phyloP scores from a whole-genome alignment of 2,113 vertebrate genomes.

The Corydoras maculifer region DNA sequence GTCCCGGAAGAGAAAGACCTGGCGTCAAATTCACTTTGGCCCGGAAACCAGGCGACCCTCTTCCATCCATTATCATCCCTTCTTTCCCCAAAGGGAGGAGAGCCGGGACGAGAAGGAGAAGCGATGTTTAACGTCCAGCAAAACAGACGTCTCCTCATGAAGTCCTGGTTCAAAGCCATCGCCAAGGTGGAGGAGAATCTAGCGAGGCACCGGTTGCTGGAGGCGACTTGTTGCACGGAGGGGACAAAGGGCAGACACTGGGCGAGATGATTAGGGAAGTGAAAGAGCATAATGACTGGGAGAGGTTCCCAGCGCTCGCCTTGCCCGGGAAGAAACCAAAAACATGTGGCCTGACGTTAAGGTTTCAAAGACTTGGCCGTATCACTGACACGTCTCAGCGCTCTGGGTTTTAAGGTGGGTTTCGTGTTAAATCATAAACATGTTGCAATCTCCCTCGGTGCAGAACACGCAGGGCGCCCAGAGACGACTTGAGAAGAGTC shows the following conservation, averaged over 20 bases:
- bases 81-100: conserved; percentile 35
- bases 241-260: conserved; percentile 64
- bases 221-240: conserved; percentile 40
- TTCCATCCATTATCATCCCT: conserved; percentile 52
- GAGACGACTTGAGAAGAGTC: too few relatives aligned
- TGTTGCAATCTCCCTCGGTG: conserved; percentile 38
- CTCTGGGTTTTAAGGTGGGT: conserved; percentile 31
- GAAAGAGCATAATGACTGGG: conserved; percentile 68
- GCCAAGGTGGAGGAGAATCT: conserved; percentile 36
- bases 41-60: conserved; percentile 55
- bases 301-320: conserved; percentile 62
- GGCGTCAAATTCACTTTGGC: conserved; percentile 57
- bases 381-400: conserved; percentile 49
- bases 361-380: conserved; percentile 55
- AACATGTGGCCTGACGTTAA: conserved; percentile 69
- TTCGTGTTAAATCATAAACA: conserved; percentile 46
- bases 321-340: conserved; percentile 65
- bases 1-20: conserved; percentile 59
- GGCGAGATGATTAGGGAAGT: conserved; percentile 68
- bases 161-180: conserved; percentile 46
- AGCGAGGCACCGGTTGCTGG: conserved; percentile 32
- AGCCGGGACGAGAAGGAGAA: conserved; percentile 45
- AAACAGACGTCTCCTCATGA: conserved; percentile 57
- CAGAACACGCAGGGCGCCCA: conserved; percentile 23
- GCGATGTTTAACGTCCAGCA: conserved; percentile 56